Percentiles rank a stretch among this genome's conserved stretches.
These are phyloP conservation scores for Apteryx mantelli DNA, from an alignment of 2,113 vertebrate species.

Conservation along the genomic window DNA sequence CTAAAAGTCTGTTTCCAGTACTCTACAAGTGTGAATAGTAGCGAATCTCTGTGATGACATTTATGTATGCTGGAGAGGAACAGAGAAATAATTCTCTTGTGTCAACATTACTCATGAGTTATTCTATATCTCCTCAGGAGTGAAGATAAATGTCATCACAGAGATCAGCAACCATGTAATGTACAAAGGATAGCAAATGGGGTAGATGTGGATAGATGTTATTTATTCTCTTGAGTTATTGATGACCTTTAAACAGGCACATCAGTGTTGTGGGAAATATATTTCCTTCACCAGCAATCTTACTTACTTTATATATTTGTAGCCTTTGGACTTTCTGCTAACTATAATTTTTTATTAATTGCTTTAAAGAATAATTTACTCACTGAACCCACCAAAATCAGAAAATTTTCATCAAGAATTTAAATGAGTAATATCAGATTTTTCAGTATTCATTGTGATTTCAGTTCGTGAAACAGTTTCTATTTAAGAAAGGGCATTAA, in stretches of 20 bases:
- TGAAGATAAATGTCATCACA: not conserved
- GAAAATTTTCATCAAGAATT: not conserved
- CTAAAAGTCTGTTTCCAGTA: not conserved
- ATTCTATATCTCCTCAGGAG: not conserved
- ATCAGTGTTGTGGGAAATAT: not conserved
- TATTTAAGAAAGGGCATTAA: not conserved
- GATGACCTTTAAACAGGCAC: not conserved
- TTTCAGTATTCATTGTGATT: not conserved
- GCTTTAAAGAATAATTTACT: not conserved
- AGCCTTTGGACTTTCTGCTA: not conserved
- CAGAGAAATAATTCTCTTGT: not conserved
- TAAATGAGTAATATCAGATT: not conserved
- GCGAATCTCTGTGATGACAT: not conserved
- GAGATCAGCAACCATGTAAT: not conserved
- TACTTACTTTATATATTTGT: not conserved
- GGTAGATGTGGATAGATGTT: not conserved
- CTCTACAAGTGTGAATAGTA: not conserved
- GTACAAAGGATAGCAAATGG: not conserved
- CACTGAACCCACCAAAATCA: not conserved
- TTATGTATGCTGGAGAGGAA: not conserved
- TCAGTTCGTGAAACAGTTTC: not conserved
- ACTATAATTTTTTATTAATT: not conserved
- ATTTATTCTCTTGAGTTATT: conserved; percentile 11
- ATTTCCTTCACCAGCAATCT: not conserved
- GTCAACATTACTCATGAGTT: not conserved